Base-by-base conservation (phyloP, 2,113 vertebrate species). In the Theristicus caerulescens region DNA sequence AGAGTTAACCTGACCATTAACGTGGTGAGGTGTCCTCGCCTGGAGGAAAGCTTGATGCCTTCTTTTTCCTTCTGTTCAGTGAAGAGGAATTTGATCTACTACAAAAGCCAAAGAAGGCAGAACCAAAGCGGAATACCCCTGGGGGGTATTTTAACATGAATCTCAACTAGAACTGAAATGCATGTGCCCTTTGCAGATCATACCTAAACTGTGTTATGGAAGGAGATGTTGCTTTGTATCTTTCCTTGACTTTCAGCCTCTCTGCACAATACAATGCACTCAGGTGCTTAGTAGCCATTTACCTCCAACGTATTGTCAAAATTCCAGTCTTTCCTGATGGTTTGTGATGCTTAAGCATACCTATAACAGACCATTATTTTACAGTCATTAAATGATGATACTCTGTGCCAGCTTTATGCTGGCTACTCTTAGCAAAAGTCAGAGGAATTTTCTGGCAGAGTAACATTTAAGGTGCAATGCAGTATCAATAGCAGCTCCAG, bases 301-400 rank as follows among this genome's bases (percentile, higher is more conserved):
- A 88, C 62, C 65, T 95, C 46, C 91, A 76, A 92, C 2, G 15
- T 34, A 66, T 66, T 83, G 73, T 90, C 85, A 92, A 92, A 94
- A 94, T 47, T 92, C 70, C 40, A 71, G 78, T 85, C 49, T 77
- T 88, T 90, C 88, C 59, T 78, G 52, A 74, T 81, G 65, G 86
- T 58, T 95, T 93, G 79, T 73, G 76, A 71, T 4, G 19, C 46
- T 90, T 82, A 81, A 80, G 38, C 52, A 31, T 82, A 66, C 51
- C 84, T 96, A 21, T 66, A 94, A 71, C 12, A 71, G 64, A 42
- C 57, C 32, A 40, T 70, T 95, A 82, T 95, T 96, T 94, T 86
- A 57, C 44, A 66, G 82, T 92, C 69, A 86, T 92, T 94, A 96
- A 97, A 93, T 94, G 94, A 97, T 94, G 91, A 81, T 67, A n/a